Evolutionary conservation across 1,140 invertebrate genomes (phyloP).

Genomic region (Drosophila bifasciata): DNA sequence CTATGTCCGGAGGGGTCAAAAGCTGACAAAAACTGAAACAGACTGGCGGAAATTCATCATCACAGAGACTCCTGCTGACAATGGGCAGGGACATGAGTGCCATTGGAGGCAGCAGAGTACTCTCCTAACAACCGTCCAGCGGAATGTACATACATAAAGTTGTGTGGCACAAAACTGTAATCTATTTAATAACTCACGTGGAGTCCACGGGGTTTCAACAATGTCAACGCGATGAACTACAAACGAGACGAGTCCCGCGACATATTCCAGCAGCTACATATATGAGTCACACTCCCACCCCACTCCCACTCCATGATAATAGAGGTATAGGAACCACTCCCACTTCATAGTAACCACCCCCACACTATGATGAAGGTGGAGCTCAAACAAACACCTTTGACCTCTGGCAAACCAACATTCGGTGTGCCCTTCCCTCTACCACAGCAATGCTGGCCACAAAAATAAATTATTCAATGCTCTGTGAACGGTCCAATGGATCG

Average conservation of each 20-base stretch:
- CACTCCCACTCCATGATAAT: too few species aligned
- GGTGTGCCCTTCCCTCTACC: not conserved
- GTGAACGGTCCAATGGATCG: slow-evolving; percentile 49
- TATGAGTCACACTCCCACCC: too few species aligned
- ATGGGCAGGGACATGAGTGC: slow-evolving; percentile 11
- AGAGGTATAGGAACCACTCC: too few species aligned
- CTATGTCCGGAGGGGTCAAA: slow-evolving; percentile 25
- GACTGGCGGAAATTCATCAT: slow-evolving; percentile 65
- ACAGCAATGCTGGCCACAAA: slow-evolving; percentile 13
- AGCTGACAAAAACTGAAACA: slow-evolving; percentile 61
- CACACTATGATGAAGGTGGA: too few species aligned
- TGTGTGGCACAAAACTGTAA: slow-evolving; percentile 65
- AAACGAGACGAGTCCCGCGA: too few species aligned
- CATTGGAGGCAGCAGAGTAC: not conserved
- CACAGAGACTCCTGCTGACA: slow-evolving; percentile 39
- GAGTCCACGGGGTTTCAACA: slow-evolving; percentile 37
- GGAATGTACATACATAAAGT: slow-evolving; percentile 54
- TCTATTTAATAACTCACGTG: slow-evolving; percentile 79
- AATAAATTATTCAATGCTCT: slow-evolving; percentile 55
- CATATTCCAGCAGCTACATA: too few species aligned
- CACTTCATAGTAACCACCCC: too few species aligned
- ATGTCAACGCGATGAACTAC: slow-evolving; percentile 57
- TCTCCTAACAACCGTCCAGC: slow-evolving; percentile 38
- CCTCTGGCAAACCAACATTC: not conserved
- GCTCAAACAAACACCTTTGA: too few species aligned